Conservation (phyloP, 53 echinoderm and acorn worm genomes). For the Holothuria scabra region DNA sequence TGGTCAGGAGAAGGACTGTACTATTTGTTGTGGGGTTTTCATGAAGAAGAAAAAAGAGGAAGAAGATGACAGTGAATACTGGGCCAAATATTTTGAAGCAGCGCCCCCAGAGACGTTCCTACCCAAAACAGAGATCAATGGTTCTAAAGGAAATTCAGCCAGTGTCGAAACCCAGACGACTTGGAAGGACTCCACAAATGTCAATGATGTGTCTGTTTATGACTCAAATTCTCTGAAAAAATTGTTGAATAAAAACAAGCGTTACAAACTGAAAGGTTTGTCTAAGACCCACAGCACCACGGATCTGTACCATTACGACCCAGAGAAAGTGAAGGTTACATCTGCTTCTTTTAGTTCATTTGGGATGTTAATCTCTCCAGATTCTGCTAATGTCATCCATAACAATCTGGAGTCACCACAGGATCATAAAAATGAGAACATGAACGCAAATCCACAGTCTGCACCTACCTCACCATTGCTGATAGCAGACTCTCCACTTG, state of each 20-base stretch:
- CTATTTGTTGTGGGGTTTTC: conserved; percentile 34
- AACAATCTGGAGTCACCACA: background rate
- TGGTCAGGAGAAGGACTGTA: conserved; percentile 70
- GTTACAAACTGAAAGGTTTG: background rate
- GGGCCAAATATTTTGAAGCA: conserved; percentile 39
- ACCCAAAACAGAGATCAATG: conserved; percentile 15
- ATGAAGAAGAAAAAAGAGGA: conserved; percentile 24
- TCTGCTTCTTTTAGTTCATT: conserved; percentile 32
- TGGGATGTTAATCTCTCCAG: conserved; percentile 4
- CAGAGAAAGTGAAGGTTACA: conserved; percentile 15
- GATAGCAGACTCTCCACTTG: too few relatives aligned
- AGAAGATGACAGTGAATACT: conserved; percentile 33
- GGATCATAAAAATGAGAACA: conserved; percentile 18
- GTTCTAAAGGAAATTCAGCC: background rate
- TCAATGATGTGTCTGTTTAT: conserved; percentile 16
- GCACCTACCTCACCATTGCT: too few relatives aligned
- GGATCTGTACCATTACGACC: background rate
- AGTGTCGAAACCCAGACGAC: background rate
- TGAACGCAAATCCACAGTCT: conserved; percentile 16
- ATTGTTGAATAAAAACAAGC: conserved; percentile 16
- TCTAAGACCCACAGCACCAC: conserved; percentile 1
- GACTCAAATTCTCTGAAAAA: conserved; percentile 20
- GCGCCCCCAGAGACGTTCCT: conserved; percentile 20
- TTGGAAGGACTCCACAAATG: background rate
- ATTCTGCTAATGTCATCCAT: background rate